Base-by-base conservation (phyloP, 2,888 invertebrate species). In the Heteropelma amictum region DNA sequence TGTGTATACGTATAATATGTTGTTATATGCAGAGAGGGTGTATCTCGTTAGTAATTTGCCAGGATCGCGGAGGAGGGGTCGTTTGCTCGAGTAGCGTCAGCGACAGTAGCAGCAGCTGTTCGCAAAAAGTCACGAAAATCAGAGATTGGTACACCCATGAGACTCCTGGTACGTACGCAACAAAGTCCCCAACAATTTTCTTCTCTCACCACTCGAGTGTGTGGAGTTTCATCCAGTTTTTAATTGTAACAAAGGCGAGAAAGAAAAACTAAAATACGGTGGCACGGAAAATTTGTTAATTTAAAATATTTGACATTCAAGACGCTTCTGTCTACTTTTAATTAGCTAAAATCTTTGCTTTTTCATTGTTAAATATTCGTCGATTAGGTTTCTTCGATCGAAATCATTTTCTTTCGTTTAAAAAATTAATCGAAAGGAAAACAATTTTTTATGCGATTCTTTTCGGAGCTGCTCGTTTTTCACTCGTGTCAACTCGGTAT, bases 141-240 rank as follows among this genome's bases (percentile, higher is more conserved):
- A 70, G 74, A 70, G 74, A 74, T 74, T 70, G 54, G 64, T 74
- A 47, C 54, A 60, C 65, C 60, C 69, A 42, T 19, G 74, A 74
- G 67, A 67, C 17, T 12, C 40, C 53, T 38, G 30, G 30, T 23
- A 54, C 53, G 51, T 51, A 28, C 53, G 51, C 58, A 28, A 56
- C 69, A 60, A 64, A 74, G 60, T 51, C 51, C 33, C 35, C 64
- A 70, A 74, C 65, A 17, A 65, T 65, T 74, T 65, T 53, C 45
- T 38, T 8, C 40, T 33, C 54, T 58, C 45, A 45, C 38, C 45
- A 12, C 19, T 5, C 14, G 8, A 3, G 26, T 51, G 12, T 53
- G 40, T 23, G 42, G 35, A 14, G 30, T 21, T 21, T 67, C 21
- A 23, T 40, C 53, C 61, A 30, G 10, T 63, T 70, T 64, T 58